These are phyloP conservation scores for Crambe crambe DNA, from an alignment of 37 sponge, comb jelly and placozoan species.

Conservation along the genomic window DNA sequence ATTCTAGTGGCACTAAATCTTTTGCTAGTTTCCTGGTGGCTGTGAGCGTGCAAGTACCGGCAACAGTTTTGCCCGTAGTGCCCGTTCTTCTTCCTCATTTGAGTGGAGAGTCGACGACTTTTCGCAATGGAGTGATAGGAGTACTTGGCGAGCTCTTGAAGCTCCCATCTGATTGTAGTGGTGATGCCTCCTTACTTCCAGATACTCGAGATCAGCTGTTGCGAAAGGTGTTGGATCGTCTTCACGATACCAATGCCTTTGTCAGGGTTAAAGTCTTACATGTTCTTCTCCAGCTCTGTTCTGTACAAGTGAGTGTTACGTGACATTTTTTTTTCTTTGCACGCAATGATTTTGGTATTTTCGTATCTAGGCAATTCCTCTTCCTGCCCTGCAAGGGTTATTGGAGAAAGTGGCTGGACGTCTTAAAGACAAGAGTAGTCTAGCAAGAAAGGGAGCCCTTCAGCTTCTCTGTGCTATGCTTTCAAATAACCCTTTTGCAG, in stretches of 20 bases:
- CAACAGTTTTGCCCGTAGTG: slow-evolving; percentile 55
- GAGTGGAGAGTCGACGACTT: slow-evolving; percentile 82
- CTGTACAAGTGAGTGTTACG: slow-evolving; percentile 34
- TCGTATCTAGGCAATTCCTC: slow-evolving; percentile 66
- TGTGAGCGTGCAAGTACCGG: slow-evolving; percentile 54
- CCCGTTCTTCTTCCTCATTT: slow-evolving; percentile 83
- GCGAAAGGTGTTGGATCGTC: slow-evolving; percentile 69
- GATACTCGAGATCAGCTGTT: slow-evolving; percentile 70
- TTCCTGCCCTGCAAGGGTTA: slow-evolving; percentile 54
- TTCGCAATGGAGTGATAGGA: slow-evolving; percentile 86
- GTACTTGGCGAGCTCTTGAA: slow-evolving; percentile 71
- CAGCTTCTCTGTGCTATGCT: slow-evolving; percentile 73
- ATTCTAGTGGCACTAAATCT: slow-evolving; percentile 76
- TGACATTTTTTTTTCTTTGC: not conserved
- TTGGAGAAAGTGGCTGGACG: slow-evolving; percentile 63
- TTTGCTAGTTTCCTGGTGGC: slow-evolving; percentile 79
- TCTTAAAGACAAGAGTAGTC: slow-evolving; percentile 84
- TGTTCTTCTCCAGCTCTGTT: slow-evolving; percentile 68
- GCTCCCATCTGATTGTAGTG: slow-evolving; percentile 25
- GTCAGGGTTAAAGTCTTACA: slow-evolving; percentile 87
- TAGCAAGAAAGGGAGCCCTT: slow-evolving; percentile 79
- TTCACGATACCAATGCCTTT: slow-evolving; percentile 97
- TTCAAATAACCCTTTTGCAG: slow-evolving; percentile 79
- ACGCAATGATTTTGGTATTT: not conserved
- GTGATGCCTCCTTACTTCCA: slow-evolving; percentile 9